Evolutionary conservation across 2,113 vertebrate genomes (phyloP), one percentile per base, ranked within the genome.

Genomic region (Hypomesus transpacificus): DNA sequence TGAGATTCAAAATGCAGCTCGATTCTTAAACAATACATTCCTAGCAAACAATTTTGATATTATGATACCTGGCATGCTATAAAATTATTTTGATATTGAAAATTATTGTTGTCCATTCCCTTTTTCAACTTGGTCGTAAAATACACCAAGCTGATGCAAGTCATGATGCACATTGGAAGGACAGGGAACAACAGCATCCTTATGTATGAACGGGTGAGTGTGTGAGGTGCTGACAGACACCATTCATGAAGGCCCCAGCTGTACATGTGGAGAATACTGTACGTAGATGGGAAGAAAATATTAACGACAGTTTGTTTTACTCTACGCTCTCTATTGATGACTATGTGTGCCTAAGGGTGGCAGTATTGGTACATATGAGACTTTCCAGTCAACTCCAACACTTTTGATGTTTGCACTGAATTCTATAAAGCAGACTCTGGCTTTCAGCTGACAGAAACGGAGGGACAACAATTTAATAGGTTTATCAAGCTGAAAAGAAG

Each of bases 301-400:
- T 9, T 13, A 46, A 46, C 1, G 1, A 26, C 24, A 26, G 24
- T 26, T 26, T 26, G 3, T 26, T 26, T 26, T 26, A 26, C 39
- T 50, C n/a, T 65, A 3, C 18, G 3, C 13, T 46, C n/a, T 65
- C 34, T 14, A 20, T 20, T 2, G n/a, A 22, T 50, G 22, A 34
- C 31, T 60, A 60, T 60, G 28, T n/a, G 60, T 53, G 70, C 74
- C 82, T 78, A 75, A 31, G 75, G 83, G 83, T 73, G 83, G 80
- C 75, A 76, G 73, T 82, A 70, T 85, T 82, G 83, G 46, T 70
- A 73, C 76, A 64, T 70, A 6, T 77, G 66, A 57, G 61, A 69
- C 51, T 0, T 5, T 69, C 46, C 7, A 9, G 3, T 14, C 39
- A n/a, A 7, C 26, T 57, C 8, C 20, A 34, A 20, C 51, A n/a